Base-by-base conservation (phyloP, 2,113 vertebrate genomes). In the mouse (Mus musculus) region DNA sequence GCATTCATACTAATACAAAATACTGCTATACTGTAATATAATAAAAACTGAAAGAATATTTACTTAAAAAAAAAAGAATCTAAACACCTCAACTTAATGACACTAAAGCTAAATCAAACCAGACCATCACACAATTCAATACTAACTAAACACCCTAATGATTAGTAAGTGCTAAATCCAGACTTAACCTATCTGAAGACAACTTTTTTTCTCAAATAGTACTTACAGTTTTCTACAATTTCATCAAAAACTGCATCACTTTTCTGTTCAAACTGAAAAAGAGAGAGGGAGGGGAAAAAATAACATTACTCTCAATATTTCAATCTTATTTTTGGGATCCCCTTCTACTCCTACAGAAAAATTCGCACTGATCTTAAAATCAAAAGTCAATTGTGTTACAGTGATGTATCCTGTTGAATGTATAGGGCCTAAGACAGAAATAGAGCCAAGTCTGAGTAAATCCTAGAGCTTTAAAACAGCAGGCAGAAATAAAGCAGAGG, bases 211-310 rank as follows among this genome's bases (percentile, higher is more conserved):
- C 94, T 96, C 90, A 98, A 98, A 97, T 80, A 90, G 88, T 97
- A 98, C 98, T 99, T 98, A 99, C 98, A 98, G 98, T 99, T 98
- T 95, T 98, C 98, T 98, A 98, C 96, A 98, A 98, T 98, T 98
- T 98, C 97, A 93, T 97, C 98, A 98, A 98, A 99, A 97, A 98
- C 98, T 36, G 97, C 98, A 98, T 98, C 98, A 98, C 98, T 97
- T 98, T 99, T 98, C 97, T 98, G 98, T 97, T 99, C 98, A 98
- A 98, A 98, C 98, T 99, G 98, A 94, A 98, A 98, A 98, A 96
- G 80, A 97, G 0, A 87, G 28, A 95, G 61, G 89, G 56, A 56
- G 95, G 92, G 95, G 92, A 65, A 0, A 30, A 95, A 97, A 95
- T 93, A 69, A 46, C 13, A 94, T 94, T 93, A 97, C 39, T 78